Percentiles rank a stretch among this genome's conserved stretches.
These are phyloP conservation scores for Aricia agestis DNA, from an alignment of 1,140 invertebrate species.

Conservation along the genomic window DNA sequence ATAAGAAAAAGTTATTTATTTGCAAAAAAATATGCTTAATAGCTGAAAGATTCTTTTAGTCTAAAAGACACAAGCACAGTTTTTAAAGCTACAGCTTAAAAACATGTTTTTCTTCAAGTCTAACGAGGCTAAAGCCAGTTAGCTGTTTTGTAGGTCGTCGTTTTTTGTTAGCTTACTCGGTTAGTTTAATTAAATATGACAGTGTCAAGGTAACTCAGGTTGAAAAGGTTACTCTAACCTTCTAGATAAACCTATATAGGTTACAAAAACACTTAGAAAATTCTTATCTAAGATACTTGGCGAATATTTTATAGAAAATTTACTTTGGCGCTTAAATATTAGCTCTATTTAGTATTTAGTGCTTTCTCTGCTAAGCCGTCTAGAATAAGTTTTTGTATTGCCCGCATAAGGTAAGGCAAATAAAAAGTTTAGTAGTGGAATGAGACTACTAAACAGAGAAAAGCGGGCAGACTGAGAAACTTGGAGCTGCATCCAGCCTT, in stretches of 20 bases:
- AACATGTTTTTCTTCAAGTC: no score
- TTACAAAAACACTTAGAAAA: no score
- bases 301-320: neutral
- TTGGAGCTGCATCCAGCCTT: slow-evolving; percentile 34
- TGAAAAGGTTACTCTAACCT: neutral
- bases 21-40: no score
- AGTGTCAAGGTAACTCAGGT: neutral
- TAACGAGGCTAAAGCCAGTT: neutral
- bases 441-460: slow-evolving; percentile 33
- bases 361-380: neutral
- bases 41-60: no score
- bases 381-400: slow-evolving; percentile 10
- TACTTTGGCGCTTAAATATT: neutral
- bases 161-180: neutral
- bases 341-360: neutral
- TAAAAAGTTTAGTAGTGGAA: slow-evolving; percentile 24
- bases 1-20: no score
- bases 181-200: neutral
- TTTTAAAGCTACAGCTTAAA: neutral
- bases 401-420: slow-evolving; percentile 16
- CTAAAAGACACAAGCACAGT: neutral
- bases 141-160: neutral
- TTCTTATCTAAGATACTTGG: no score
- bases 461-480: slow-evolving; percentile 35
- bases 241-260: no score